Conservation (phyloP, 2,113 vertebrate species). For the Neomonachus schauinslandi region DNA sequence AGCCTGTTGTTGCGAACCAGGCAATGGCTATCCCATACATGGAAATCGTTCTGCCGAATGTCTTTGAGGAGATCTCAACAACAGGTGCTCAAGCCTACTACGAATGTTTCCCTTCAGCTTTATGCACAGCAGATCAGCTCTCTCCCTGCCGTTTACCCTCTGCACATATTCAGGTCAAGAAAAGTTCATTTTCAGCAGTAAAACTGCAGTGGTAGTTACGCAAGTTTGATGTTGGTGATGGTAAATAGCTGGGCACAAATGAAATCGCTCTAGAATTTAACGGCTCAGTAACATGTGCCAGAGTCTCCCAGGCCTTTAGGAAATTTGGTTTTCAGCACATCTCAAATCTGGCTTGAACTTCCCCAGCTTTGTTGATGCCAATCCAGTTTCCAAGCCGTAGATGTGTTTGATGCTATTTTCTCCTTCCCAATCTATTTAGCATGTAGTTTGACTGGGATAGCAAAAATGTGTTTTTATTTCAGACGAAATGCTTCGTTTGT, state of each 20-base stretch:
- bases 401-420: slow-evolving; percentile 68
- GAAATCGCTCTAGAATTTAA: slow-evolving; percentile 52
- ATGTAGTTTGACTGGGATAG: slow-evolving; percentile 23
- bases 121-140: neutral
- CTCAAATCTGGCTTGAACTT: slow-evolving; percentile 62
- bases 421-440: neutral
- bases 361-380: slow-evolving; percentile 48
- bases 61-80: neutral
- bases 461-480: slow-evolving; percentile 46
- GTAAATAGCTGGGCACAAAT: slow-evolving; percentile 60
- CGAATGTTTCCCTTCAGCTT: slow-evolving; percentile 27
- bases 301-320: slow-evolving; percentile 53
- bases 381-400: slow-evolving; percentile 52
- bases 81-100: neutral
- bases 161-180: slow-evolving; percentile 28
- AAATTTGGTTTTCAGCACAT: slow-evolving; percentile 61
- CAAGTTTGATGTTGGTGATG: slow-evolving; percentile 61
- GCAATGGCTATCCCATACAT: neutral
- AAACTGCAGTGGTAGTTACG: slow-evolving; percentile 46
- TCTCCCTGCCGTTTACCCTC: slow-evolving; percentile 55
- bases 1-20: neutral
- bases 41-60: neutral
- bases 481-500: neutral
- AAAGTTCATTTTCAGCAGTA: slow-evolving; percentile 61
- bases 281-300: slow-evolving; percentile 22